phyloP scores from a whole-genome alignment of 2,888 invertebrate species.

The Pristionchus arcanus region DNA sequence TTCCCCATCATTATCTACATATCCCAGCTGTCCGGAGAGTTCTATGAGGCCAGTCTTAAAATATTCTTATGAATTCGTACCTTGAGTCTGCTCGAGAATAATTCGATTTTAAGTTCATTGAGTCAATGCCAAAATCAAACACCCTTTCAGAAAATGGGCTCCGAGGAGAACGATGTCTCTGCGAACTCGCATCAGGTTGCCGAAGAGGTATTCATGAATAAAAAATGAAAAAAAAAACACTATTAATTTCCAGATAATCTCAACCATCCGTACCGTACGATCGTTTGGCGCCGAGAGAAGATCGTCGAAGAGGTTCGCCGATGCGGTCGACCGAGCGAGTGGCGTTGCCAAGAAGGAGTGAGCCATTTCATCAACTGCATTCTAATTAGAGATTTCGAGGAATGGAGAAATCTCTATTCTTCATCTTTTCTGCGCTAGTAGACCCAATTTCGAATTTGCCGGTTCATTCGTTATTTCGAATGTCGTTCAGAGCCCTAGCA shows the following conservation, averaged over 20 bases:
- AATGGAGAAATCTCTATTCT: too few species aligned
- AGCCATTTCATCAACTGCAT: too few species aligned
- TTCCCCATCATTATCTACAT: conserved; percentile 78
- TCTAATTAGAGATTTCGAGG: too few species aligned
- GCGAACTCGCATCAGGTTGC: conserved; percentile 80
- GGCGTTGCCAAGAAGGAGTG: neutral
- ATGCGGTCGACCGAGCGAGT: conserved; percentile 55
- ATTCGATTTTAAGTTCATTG: too few species aligned
- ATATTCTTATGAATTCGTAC: too few species aligned
- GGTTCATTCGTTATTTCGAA: neutral
- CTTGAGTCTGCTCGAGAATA: too few species aligned
- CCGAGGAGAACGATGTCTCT: conserved; percentile 78
- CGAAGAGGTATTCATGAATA: conserved; percentile 72
- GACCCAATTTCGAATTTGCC: neutral
- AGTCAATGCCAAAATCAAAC: too few species aligned
- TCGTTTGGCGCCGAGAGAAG: conserved; percentile 79
- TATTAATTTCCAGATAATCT: conserved; percentile 64
- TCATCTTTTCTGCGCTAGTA: too few species aligned
- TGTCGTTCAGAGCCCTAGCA: conserved; percentile 69
- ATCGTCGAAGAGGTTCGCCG: conserved; percentile 77
- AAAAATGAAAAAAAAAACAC: too few species aligned
- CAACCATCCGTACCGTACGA: conserved; percentile 79
- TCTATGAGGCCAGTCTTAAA: conserved; percentile 75
- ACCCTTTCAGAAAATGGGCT: conserved; percentile 73
- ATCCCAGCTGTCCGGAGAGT: conserved; percentile 79